Evolutionary conservation across 2,888 invertebrate species (phyloP), one percentile per base, ranked within the genome.

Genomic region (Campopleginae sp.): DNA sequence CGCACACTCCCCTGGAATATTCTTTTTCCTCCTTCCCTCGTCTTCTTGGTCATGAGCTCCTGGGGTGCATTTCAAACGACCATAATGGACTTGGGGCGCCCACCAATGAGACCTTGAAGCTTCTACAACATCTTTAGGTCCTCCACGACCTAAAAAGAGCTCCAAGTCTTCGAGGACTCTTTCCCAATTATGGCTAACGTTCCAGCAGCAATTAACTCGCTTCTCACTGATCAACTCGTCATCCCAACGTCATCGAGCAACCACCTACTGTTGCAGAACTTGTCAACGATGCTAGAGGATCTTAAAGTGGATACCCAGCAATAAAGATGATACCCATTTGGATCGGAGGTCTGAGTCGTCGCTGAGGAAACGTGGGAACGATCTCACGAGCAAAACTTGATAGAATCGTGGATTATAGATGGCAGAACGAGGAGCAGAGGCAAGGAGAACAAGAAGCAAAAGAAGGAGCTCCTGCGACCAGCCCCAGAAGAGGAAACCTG

Each of bases 291-390:
- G 31, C 23, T 12, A 78, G 68, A 46, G 27, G 27, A 54, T 31
- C 33, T 48, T 38, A 61, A 46, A 42, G 48, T 19, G 27, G 10
- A 70, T 33, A 44, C 12, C 2, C 42, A 17, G 23, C 4, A 44
- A 68, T 12, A 68, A 75, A 61, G 75, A 75, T 70, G 75, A 83
- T 70, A 80, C 75, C 70, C 70, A 79, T 58, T 38, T 27, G 19
- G 31, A 33, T 23, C 7, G 65, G 38, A 42, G 72, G 44, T 19
- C 19, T 27, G 19, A 33, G n/a, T 44, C 44, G 51, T 71, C 48
- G 48, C 31, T 70, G 63, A 63, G 81, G 81, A 82, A 82, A 82
- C 81, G 81, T 82, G 81, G 81, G 81, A 82, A 82, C 63, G 70
- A 70, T 76, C 63, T 38, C 38, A 51, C 76, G 68, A 61, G 68